Conservation (phyloP, 2,113 vertebrate species). For the Oreochromis tanganicae region DNA sequence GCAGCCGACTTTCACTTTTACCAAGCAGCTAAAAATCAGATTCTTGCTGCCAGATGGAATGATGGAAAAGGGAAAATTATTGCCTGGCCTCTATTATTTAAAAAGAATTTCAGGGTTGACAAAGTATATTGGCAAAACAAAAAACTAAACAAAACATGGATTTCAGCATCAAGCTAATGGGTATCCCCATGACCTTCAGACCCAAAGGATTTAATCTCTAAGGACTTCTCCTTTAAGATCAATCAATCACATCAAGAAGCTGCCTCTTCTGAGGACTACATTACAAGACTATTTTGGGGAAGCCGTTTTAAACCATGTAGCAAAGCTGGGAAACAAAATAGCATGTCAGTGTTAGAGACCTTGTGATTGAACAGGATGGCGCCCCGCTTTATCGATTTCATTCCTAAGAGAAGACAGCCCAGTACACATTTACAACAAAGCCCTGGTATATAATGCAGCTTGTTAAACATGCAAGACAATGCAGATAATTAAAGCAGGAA, state of each 20-base stretch:
- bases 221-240: conserved; percentile 47
- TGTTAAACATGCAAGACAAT: conserved; percentile 25
- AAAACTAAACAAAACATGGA: conserved; percentile 10
- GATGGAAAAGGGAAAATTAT: neutral
- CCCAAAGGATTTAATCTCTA: conserved; percentile 38
- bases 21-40: neutral
- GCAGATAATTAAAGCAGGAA: conserved; percentile 13
- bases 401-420: neutral
- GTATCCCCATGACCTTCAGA: conserved; percentile 47
- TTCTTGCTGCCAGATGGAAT: neutral
- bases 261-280: neutral
- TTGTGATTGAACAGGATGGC: neutral
- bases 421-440: neutral
- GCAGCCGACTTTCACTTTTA: neutral
- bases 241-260: conserved; percentile 39
- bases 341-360: neutral
- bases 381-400: neutral
- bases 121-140: neutral
- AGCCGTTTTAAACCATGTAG: neutral
- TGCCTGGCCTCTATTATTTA: neutral
- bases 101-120: neutral
- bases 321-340: neutral
- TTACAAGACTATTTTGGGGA: neutral
- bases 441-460: neutral
- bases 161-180: conserved; percentile 16